Conservation (phyloP, 2,113 vertebrate genomes). For the Junco hyemalis region DNA sequence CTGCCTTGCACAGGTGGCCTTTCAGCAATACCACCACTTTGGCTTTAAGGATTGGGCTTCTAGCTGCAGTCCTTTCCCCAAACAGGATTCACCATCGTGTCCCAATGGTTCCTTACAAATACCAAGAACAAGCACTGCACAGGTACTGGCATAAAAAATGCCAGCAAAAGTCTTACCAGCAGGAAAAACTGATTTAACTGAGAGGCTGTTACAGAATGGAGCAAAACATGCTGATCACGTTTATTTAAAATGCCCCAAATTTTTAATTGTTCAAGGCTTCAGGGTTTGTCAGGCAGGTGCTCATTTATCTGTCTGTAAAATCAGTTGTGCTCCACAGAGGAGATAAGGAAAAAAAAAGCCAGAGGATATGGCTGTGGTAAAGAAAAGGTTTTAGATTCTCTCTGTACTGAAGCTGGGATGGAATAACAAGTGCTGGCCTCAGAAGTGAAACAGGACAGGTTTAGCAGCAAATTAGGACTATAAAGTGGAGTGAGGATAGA, state of each 20-base stretch:
- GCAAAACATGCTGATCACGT: background rate
- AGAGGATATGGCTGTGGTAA: background rate
- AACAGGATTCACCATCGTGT: accelerated
- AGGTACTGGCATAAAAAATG: background rate
- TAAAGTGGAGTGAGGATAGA: background rate
- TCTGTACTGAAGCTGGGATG: background rate
- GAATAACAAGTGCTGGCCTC: background rate
- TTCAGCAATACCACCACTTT: accelerated
- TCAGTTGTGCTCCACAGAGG: background rate
- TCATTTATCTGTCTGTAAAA: background rate
- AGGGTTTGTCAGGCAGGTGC: background rate
- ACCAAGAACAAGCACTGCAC: background rate
- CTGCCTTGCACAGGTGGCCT: background rate
- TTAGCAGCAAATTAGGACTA: background rate
- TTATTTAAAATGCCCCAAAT: background rate
- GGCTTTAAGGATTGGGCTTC: background rate
- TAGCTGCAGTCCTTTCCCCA: accelerated
- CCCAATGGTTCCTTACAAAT: background rate
- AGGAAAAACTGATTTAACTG: background rate
- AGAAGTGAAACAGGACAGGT: background rate
- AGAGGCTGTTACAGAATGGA: background rate
- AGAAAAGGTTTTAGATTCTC: background rate
- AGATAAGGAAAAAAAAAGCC: background rate
- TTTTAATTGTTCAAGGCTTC: background rate
- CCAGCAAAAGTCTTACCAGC: background rate